These are phyloP conservation scores for Lucifuga dentata DNA, from an alignment of 2,113 vertebrate genomes.

Conservation along the genomic window DNA sequence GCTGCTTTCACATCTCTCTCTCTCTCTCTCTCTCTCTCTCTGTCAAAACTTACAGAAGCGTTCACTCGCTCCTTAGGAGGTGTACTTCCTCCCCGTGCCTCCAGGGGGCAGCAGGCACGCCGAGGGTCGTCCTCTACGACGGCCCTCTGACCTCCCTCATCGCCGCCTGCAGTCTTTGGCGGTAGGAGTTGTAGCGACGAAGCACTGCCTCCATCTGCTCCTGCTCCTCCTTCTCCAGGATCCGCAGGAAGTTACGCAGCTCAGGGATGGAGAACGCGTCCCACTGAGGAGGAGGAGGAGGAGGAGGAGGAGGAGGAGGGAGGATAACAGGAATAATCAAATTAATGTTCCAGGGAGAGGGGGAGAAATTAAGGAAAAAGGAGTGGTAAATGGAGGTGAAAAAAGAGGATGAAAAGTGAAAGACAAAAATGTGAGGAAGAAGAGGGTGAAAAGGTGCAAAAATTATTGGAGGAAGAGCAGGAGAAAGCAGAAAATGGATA, in stretches of 20 bases:
- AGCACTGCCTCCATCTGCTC: conserved; percentile 88
- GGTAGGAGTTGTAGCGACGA: conserved; percentile 87
- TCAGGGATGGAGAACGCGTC: conserved; percentile 96
- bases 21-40: too few species aligned
- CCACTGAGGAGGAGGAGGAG: conserved; percentile 83
- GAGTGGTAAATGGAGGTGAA: neutral
- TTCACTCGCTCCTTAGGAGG: too few species aligned
- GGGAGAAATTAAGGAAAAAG: neutral
- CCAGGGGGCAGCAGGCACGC: conserved; percentile 30
- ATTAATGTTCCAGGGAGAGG: too few species aligned
- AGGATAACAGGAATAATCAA: neutral
- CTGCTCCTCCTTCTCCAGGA: conserved; percentile 94
- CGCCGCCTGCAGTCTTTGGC: conserved; percentile 90
- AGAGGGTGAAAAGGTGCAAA: too few species aligned
- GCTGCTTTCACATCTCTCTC: conserved; percentile 14
- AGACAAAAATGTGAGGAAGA: neutral
- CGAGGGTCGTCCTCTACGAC: conserved; percentile 69
- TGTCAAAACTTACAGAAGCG: too few species aligned
- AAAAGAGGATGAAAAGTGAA: too few species aligned
- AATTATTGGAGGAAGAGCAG: neutral
- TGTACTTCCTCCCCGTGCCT: conserved; percentile 31
- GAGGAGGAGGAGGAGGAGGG: neutral
- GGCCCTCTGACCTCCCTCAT: conserved; percentile 80
- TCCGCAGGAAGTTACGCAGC: conserved; percentile 94
- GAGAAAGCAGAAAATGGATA: neutral